Conservation (phyloP, 2,888 invertebrate genomes). For the Dryobota labecula region DNA sequence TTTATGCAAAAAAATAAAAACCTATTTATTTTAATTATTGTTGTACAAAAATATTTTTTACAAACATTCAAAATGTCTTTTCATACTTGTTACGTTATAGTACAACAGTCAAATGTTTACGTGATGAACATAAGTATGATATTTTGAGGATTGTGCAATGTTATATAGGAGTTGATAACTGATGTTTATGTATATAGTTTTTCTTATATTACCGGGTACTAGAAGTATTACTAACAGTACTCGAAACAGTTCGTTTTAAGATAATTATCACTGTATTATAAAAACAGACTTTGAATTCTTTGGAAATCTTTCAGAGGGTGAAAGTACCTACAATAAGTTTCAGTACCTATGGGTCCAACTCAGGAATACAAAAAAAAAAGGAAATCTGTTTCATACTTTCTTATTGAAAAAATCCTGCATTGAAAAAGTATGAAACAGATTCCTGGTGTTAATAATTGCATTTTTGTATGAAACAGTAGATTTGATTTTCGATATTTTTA, state of each 20-base stretch:
- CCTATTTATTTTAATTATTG: no score
- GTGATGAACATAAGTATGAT: slow-evolving; percentile 33
- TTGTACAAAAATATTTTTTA: no score
- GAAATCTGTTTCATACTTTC: not conserved
- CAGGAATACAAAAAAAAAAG: not conserved
- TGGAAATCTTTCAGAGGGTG: not conserved
- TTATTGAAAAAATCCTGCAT: not conserved
- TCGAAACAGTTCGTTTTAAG: slow-evolving; percentile 25
- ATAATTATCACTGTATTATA: slow-evolving; percentile 15
- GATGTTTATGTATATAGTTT: slow-evolving; percentile 46
- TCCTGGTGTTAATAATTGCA: no score
- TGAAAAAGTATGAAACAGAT: not conserved
- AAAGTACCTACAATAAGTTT: not conserved
- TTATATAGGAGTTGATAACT: slow-evolving; percentile 47
- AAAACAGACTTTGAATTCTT: not conserved
- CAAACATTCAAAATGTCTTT: not conserved
- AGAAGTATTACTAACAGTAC: slow-evolving; percentile 67
- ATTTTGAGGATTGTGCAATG: slow-evolving; percentile 69
- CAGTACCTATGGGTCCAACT: not conserved
- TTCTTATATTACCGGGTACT: slow-evolving; percentile 64
- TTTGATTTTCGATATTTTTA: not conserved
- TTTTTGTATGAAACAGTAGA: not conserved
- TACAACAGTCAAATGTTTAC: slow-evolving; percentile 17
- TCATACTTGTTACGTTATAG: slow-evolving; percentile 2
- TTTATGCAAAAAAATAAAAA: no score